These are phyloP conservation scores for Eurytemora carolleeae DNA, from an alignment of 1,140 invertebrate genomes.

Conservation along the genomic window DNA sequence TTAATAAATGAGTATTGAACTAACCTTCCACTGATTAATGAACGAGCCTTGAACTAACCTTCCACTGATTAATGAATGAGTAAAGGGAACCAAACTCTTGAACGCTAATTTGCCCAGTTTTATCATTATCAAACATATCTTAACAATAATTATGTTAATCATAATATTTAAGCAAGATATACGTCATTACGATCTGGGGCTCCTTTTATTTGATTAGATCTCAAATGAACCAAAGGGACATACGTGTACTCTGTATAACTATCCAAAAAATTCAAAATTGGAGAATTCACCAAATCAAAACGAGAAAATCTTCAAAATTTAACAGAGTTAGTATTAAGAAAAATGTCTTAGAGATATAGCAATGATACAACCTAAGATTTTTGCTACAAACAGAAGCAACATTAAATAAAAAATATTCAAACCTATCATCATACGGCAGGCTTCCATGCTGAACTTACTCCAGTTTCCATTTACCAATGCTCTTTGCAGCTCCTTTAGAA, in stretches of 20 bases:
- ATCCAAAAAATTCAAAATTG: no score
- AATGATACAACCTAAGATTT: no score
- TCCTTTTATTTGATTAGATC: no score
- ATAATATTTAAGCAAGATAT: no score
- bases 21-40: slow-evolving; percentile 58
- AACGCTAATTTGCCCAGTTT: slow-evolving; percentile 57
- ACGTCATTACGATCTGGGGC: slow-evolving; percentile 19
- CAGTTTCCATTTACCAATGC: slow-evolving; percentile 70
- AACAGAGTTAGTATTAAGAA: no score
- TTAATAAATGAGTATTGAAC: slow-evolving; percentile 56
- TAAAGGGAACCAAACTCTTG: slow-evolving; percentile 67
- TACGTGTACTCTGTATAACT: no score
- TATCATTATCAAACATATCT: slow-evolving; percentile 73
- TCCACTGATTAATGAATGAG: slow-evolving; percentile 72
- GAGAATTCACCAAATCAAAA: no score
- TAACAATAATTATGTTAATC: no score
- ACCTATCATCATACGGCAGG: slow-evolving; percentile 72
- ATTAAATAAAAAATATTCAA: slow-evolving; percentile 25
- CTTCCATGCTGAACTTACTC: slow-evolving; percentile 55
- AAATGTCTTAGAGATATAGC: no score
- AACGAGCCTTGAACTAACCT: slow-evolving; percentile 52
- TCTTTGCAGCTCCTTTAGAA: slow-evolving; percentile 56
- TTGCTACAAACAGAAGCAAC: no score
- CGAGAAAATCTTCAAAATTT: no score
- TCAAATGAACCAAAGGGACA: no score